These are phyloP conservation scores for Paramuricea clavata DNA, from an alignment of 92 coral and sea anemone species.

Conservation along the genomic window DNA sequence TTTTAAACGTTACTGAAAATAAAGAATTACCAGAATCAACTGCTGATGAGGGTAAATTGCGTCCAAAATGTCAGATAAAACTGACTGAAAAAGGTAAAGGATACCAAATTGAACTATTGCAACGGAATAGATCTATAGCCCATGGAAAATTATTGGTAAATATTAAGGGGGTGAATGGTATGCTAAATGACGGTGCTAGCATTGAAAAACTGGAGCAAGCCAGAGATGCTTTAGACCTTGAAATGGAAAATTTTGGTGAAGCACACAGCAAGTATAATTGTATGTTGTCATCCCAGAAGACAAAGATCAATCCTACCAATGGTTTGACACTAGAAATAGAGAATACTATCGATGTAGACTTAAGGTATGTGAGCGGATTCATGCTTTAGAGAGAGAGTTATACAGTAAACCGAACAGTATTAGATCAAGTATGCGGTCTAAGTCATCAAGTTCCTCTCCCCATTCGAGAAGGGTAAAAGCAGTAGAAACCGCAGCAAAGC, in stretches of 20 bases:
- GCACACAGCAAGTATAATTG: conserved; percentile 39
- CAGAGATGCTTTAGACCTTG: conserved; percentile 47
- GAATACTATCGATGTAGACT: conserved; percentile 50
- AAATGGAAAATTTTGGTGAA: conserved; percentile 35
- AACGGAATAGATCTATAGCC: conserved; percentile 13
- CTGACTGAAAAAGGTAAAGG: conserved; percentile 12
- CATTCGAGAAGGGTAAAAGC: conserved; percentile 49
- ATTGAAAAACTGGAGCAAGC: conserved; percentile 44
- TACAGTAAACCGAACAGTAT: conserved; percentile 6
- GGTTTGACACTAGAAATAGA: conserved; percentile 61
- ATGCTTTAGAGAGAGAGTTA: conserved; percentile 45
- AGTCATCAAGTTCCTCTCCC: conserved; percentile 47
- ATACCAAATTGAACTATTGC: conserved; percentile 26
- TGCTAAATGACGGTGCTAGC: conserved; percentile 21
- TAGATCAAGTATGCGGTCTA: conserved; percentile 6
- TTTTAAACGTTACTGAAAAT: background rate
- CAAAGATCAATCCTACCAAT: conserved; percentile 42
- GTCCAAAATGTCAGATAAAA: background rate
- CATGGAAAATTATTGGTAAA: conserved; percentile 35
- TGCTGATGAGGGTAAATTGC: background rate
- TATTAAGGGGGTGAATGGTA: background rate
- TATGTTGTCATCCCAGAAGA: conserved; percentile 33
- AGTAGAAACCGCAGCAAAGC: conserved; percentile 55
- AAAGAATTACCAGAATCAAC: background rate
- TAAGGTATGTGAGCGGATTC: conserved; percentile 50